Conservation (phyloP, 1,140 invertebrate genomes). For the Chlorops oryzae region DNA sequence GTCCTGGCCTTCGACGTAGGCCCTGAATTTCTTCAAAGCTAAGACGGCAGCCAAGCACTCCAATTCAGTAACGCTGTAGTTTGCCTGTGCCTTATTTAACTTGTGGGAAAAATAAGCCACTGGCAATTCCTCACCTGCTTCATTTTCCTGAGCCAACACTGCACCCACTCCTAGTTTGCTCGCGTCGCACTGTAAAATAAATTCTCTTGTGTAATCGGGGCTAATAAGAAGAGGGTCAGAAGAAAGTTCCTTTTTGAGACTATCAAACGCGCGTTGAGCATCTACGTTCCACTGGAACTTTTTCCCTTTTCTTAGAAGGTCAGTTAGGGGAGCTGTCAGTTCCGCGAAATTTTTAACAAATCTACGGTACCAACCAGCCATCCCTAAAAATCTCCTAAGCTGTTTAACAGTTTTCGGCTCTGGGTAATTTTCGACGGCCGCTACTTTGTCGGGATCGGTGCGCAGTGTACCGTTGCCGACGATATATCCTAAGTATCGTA, state of each 20-base stretch:
- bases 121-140: slow-evolving; percentile 22
- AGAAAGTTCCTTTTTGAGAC: slow-evolving; percentile 14
- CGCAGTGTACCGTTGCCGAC: slow-evolving; percentile 33
- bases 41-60: slow-evolving; percentile 48
- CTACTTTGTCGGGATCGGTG: slow-evolving; percentile 29
- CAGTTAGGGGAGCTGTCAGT: slow-evolving; percentile 27
- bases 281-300: slow-evolving; percentile 5
- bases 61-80: slow-evolving; percentile 35
- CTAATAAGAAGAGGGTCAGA: slow-evolving; percentile 19
- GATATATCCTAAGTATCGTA: slow-evolving; percentile 19
- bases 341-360: slow-evolving; percentile 39
- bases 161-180: slow-evolving; percentile 12
- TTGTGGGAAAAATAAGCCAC: slow-evolving; percentile 16
- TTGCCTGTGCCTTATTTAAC: slow-evolving; percentile 15
- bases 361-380: slow-evolving; percentile 42
- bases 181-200: slow-evolving; percentile 17
- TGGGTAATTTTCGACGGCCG: slow-evolving; percentile 13
- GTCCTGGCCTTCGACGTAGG: slow-evolving; percentile 41
- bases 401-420: slow-evolving; percentile 28
- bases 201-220: slow-evolving; percentile 20
- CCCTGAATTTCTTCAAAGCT: slow-evolving; percentile 45
- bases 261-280: slow-evolving; percentile 15
- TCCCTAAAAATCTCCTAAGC: slow-evolving; percentile 47
- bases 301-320: slow-evolving; percentile 1
- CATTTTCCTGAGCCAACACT: slow-evolving; percentile 29